Evolutionary conservation across 2,113 vertebrate species (phyloP).

Genomic region (Chaetops frenatus): DNA sequence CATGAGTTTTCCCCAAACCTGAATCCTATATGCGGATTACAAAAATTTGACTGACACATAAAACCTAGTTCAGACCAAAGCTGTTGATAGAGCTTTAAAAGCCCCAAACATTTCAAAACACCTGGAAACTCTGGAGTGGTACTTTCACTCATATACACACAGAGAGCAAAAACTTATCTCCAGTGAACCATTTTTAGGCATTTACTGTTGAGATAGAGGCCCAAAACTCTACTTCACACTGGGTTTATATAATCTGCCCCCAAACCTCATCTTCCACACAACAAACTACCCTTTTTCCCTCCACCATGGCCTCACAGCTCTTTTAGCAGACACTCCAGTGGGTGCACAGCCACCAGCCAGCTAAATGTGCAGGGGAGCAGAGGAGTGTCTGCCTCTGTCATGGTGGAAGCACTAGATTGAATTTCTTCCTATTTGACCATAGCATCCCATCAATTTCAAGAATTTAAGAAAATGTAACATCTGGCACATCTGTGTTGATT

Average conservation of each 20-base stretch:
- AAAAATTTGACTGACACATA: not conserved
- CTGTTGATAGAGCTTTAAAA: not conserved
- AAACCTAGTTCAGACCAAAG: not conserved
- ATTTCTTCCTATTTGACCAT: not conserved
- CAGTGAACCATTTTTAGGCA: not conserved
- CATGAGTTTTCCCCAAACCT: not conserved
- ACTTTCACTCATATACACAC: not conserved
- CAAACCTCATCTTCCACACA: not conserved
- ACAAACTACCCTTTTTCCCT: not conserved
- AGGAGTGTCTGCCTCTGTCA: not conserved
- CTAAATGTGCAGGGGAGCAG: accelerated
- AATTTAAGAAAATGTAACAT: not conserved
- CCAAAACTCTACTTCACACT: not conserved
- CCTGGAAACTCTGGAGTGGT: not conserved
- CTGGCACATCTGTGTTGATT: not conserved
- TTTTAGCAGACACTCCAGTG: not conserved
- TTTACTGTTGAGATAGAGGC: not conserved
- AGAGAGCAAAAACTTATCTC: not conserved
- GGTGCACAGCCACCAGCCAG: not conserved
- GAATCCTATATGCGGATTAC: not conserved
- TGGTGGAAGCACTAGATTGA: accelerated
- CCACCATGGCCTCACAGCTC: not conserved
- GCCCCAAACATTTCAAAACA: not conserved
- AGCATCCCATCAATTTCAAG: not conserved
- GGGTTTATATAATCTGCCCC: not conserved